A percentile compares a stretch with the other conserved stretches of the same genome.
phyloP scores from a whole-genome alignment of 2,888 invertebrate genomes.

The Trichopria drosophilae region DNA sequence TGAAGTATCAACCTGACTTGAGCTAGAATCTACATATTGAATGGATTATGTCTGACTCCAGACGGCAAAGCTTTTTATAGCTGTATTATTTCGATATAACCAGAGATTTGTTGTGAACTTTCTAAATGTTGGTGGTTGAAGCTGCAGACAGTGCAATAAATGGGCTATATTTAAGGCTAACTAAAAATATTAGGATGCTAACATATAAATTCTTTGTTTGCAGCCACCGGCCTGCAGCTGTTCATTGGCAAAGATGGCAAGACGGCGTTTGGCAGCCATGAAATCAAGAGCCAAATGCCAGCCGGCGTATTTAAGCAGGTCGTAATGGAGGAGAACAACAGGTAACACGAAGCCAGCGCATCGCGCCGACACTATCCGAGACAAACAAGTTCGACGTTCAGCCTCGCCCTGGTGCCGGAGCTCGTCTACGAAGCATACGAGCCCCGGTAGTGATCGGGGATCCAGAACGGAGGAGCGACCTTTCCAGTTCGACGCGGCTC shows the following conservation, averaged over 20 bases:
- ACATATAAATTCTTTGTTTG: conserved; percentile 43
- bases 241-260: conserved; percentile 90
- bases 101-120: no score
- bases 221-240: conserved; percentile 86
- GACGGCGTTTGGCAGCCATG: conserved; percentile 82
- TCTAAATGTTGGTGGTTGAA: no score
- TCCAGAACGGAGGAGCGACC: neutral
- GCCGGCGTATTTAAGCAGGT: conserved; percentile 76
- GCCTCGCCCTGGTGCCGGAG: conserved; percentile 55
- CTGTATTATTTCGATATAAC: no score
- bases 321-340: conserved; percentile 76
- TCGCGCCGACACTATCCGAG: conserved; percentile 50
- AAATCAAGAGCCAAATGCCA: conserved; percentile 76
- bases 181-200: no score
- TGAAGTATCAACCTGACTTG: no score
- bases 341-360: conserved; percentile 61
- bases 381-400: conserved; percentile 47
- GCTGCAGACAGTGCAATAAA: no score
- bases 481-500: conserved; percentile 10
- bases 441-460: conserved; percentile 45
- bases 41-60: no score
- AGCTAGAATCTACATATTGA: no score
- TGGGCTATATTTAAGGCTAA: conserved; percentile 1
- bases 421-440: conserved; percentile 53
- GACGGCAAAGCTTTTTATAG: no score